Evolutionary conservation across 2,113 vertebrate genomes (phyloP).

Genomic region (Mungos mungo): DNA sequence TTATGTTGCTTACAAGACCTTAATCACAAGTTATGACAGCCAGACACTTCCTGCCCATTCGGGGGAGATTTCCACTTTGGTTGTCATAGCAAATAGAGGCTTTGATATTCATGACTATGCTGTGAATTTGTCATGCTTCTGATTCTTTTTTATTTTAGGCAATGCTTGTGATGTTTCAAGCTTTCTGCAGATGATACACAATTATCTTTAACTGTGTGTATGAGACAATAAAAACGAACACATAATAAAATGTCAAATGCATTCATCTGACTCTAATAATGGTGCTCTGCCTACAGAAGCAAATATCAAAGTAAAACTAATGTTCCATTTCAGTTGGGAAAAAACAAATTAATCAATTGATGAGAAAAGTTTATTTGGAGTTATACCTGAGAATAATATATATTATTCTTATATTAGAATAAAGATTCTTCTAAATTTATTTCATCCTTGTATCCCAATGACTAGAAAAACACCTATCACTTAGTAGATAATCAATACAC

Average conservation of each 20-base stretch:
- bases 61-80: slow-evolving; percentile 35
- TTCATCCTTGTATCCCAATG: neutral
- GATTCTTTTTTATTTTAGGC: slow-evolving; percentile 15
- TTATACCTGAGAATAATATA: neutral
- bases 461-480: neutral
- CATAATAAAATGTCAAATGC: slow-evolving; percentile 43
- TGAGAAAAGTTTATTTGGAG: neutral
- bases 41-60: slow-evolving; percentile 28
- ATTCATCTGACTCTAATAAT: slow-evolving; percentile 54
- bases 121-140: slow-evolving; percentile 33
- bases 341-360: slow-evolving; percentile 32
- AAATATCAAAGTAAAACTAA: slow-evolving; percentile 29
- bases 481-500: neutral
- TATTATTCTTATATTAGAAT: neutral
- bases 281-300: neutral
- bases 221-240: slow-evolving; percentile 41
- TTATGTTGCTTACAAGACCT: slow-evolving; percentile 42
- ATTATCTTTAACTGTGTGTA: slow-evolving; percentile 56
- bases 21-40: slow-evolving; percentile 43
- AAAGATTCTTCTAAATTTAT: neutral
- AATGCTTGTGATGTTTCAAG: slow-evolving; percentile 28
- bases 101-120: neutral
- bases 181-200: slow-evolving; percentile 22
- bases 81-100: neutral
- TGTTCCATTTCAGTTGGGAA: neutral